These are phyloP conservation scores for Stercorarius parasiticus DNA, from an alignment of 2,113 vertebrate species.

Conservation along the genomic window DNA sequence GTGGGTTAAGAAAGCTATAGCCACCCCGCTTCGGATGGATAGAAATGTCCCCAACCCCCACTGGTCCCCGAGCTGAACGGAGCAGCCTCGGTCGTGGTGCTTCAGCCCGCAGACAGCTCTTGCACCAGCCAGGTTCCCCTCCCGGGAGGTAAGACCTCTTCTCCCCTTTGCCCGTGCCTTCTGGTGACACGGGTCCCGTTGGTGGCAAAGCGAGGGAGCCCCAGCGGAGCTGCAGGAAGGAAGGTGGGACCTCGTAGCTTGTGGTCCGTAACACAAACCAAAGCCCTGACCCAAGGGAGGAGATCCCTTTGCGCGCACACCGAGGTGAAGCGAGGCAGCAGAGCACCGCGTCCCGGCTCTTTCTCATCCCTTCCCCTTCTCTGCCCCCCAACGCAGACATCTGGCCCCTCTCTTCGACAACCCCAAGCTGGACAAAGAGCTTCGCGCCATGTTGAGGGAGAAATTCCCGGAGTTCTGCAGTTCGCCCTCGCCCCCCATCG, in stretches of 20 bases:
- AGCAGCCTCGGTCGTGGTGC: background rate
- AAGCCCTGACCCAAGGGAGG: background rate
- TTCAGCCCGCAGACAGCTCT: background rate
- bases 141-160: background rate
- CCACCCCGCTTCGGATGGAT: accelerated
- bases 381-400: slow-evolving; percentile 66
- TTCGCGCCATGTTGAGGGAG: slow-evolving; percentile 93
- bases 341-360: accelerated
- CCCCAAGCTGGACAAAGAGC: slow-evolving; percentile 94
- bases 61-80: background rate
- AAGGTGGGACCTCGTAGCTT: background rate
- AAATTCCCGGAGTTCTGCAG: slow-evolving; percentile 97
- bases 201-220: background rate
- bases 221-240: background rate
- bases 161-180: background rate
- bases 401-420: slow-evolving; percentile 95
- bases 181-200: background rate
- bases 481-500: slow-evolving; percentile 89
- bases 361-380: background rate
- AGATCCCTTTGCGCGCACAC: accelerated
- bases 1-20: background rate
- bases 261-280: accelerated
- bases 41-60: background rate
- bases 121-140: background rate
- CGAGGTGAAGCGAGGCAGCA: background rate